Percentiles rank a stretch among this genome's conserved stretches.
These are phyloP conservation scores for Ceraclea dissimilis DNA, from an alignment of 2,888 invertebrate genomes.

Conservation along the genomic window DNA sequence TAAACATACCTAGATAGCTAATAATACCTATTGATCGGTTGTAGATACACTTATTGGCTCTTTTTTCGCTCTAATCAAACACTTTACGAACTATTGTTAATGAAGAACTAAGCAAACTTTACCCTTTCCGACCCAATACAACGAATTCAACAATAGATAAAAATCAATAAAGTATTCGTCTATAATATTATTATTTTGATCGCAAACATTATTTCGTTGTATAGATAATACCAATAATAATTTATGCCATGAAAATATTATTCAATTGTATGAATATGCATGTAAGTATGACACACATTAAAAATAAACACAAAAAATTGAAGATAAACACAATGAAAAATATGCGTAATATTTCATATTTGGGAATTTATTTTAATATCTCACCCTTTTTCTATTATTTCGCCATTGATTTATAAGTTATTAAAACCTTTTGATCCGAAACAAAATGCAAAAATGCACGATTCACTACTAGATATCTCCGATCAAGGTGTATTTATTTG, in stretches of 20 bases:
- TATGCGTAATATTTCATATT: conserved; percentile 14
- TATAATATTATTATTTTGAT: too few relatives aligned
- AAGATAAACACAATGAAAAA: conserved; percentile 1
- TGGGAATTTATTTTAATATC: conserved; percentile 17
- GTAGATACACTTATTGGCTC: too few relatives aligned
- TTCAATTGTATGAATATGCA: not conserved
- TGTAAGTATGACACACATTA: not conserved
- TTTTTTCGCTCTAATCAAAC: too few relatives aligned
- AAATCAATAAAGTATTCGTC: not conserved
- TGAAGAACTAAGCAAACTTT: not conserved
- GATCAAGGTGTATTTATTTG: not conserved
- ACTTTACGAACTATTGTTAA: not conserved
- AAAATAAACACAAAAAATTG: not conserved
- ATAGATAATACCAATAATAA: not conserved
- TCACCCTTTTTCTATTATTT: conserved; percentile 25
- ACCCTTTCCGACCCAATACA: not conserved
- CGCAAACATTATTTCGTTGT: not conserved
- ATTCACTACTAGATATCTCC: conserved; percentile 15
- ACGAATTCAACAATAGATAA: not conserved
- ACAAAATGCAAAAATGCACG: conserved; percentile 23
- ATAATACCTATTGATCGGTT: too few relatives aligned
- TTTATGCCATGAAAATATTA: not conserved
- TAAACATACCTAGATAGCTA: too few relatives aligned
- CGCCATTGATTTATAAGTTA: conserved; percentile 26
- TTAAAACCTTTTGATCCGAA: conserved; percentile 23